Percentiles rank a stretch among this genome's conserved stretches.
These are phyloP conservation scores for Mionectes olivaceus DNA, from an alignment of 2,797 vertebrate species.

Conservation along the genomic window DNA sequence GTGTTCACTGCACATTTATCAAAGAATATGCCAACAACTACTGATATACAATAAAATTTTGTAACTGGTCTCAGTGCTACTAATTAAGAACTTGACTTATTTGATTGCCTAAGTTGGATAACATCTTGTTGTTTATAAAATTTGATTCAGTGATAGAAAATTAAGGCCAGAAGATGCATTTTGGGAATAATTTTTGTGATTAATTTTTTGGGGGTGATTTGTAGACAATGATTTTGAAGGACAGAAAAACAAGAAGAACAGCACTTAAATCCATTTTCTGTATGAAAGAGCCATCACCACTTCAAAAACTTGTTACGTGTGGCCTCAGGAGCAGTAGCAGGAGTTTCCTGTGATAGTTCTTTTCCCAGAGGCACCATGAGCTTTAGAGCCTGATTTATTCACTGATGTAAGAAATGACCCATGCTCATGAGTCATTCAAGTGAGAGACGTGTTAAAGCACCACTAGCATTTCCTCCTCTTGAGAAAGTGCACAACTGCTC, in stretches of 20 bases:
- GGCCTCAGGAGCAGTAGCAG: not conserved
- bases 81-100: not conserved
- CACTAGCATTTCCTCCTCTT: not conserved
- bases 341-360: not conserved
- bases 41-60: not conserved
- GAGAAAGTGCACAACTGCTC: not conserved
- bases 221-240: not conserved
- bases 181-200: not conserved
- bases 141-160: not conserved
- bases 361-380: constrained; percentile 9
- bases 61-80: not conserved
- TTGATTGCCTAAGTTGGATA: not conserved
- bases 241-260: not conserved
- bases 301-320: not conserved
- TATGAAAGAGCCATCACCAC: not conserved
- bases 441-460: not conserved
- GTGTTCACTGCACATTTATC: not conserved
- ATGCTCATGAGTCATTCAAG: constrained; percentile 7
- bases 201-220: not conserved
- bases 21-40: not conserved
- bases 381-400: not conserved
- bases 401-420: constrained; percentile 38
- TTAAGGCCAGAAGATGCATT: not conserved
- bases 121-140: not conserved
- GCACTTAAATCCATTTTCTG: not conserved